A percentile compares a stretch with the other conserved stretches of the same genome.
These are phyloP conservation scores for Bombus confusus DNA, from an alignment of 1,140 invertebrate genomes.

Conservation along the genomic window DNA sequence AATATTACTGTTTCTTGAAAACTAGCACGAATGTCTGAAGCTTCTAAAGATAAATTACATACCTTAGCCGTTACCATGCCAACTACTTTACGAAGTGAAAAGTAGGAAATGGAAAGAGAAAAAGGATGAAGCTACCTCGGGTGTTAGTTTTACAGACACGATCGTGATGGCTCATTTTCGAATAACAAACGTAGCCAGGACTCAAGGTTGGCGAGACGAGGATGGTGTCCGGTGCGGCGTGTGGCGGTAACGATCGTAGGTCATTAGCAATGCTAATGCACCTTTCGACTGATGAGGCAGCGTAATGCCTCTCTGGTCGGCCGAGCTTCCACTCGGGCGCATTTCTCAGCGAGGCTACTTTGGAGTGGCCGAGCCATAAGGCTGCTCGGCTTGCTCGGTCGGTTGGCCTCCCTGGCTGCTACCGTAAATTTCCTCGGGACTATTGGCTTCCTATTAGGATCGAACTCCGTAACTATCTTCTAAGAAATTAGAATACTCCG, in stretches of 20 bases:
- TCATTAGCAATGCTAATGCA: slow-evolving; percentile 80
- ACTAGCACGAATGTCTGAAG: background rate
- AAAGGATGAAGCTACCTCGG: background rate
- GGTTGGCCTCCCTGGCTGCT: slow-evolving; percentile 27
- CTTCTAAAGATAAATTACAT: background rate
- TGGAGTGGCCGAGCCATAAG: slow-evolving; percentile 40
- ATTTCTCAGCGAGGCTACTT: slow-evolving; percentile 64
- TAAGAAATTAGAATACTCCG: slow-evolving; percentile 26
- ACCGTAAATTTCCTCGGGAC: slow-evolving; percentile 63
- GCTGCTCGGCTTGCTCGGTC: slow-evolving; percentile 17
- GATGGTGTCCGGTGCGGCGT: slow-evolving; percentile 57
- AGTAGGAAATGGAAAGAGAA: background rate
- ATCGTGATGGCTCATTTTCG: slow-evolving; percentile 50
- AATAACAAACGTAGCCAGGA: slow-evolving; percentile 50
- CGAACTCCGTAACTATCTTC: slow-evolving; percentile 47
- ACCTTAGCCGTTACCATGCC: background rate
- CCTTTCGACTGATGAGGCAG: slow-evolving; percentile 76
- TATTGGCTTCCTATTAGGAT: slow-evolving; percentile 73
- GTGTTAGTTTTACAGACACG: background rate
- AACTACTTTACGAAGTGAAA: background rate
- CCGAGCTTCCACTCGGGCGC: slow-evolving; percentile 34
- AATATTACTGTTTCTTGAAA: background rate
- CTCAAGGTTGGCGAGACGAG: slow-evolving; percentile 13
- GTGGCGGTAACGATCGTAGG: slow-evolving; percentile 74
- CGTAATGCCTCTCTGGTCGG: slow-evolving; percentile 64